phyloP scores from a whole-genome alignment of 2,888 invertebrate species.

The Drosophila peninsularis region DNA sequence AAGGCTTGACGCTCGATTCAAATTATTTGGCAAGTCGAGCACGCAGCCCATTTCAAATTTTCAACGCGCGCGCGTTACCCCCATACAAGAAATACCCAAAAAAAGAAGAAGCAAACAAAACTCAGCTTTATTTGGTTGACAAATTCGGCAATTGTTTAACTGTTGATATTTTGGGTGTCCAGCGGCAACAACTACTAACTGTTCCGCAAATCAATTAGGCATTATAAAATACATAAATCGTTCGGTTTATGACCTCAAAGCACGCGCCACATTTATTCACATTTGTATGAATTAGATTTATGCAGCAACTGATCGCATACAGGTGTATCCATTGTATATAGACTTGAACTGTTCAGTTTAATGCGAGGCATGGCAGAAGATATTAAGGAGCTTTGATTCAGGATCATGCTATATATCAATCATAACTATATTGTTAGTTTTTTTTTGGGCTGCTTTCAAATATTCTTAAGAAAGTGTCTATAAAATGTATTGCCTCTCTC shows the following conservation, averaged over 20 bases:
- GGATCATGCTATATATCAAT: too few relatives aligned
- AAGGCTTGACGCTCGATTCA: slow-evolving; percentile 60
- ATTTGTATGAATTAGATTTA: slow-evolving; percentile 41
- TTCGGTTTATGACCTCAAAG: slow-evolving; percentile 43
- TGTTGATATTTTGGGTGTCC: slow-evolving; percentile 13
- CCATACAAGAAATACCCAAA: slow-evolving; percentile 17
- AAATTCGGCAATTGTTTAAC: slow-evolving; percentile 42
- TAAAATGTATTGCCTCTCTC: too few relatives aligned
- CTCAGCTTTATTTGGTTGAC: slow-evolving; percentile 21
- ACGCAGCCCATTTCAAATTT: slow-evolving; percentile 73
- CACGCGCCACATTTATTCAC: slow-evolving; percentile 59
- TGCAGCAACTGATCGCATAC: slow-evolving; percentile 15
- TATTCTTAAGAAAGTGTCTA: too few relatives aligned
- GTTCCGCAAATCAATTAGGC: slow-evolving; percentile 69
- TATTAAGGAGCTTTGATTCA: neutral
- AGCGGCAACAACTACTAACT: slow-evolving; percentile 28
- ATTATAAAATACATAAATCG: slow-evolving; percentile 66
- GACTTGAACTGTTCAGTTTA: neutral
- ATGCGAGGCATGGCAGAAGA: neutral
- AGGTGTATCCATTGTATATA: neutral
- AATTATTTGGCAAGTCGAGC: slow-evolving; percentile 70
- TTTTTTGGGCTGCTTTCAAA: too few relatives aligned
- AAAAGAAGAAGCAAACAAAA: neutral
- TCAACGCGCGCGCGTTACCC: slow-evolving; percentile 29
- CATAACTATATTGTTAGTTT: too few relatives aligned